Evolutionary conservation across 2,113 vertebrate species (phyloP), one percentile per base, ranked within the genome.

Genomic region (Dromaius novaehollandiae): DNA sequence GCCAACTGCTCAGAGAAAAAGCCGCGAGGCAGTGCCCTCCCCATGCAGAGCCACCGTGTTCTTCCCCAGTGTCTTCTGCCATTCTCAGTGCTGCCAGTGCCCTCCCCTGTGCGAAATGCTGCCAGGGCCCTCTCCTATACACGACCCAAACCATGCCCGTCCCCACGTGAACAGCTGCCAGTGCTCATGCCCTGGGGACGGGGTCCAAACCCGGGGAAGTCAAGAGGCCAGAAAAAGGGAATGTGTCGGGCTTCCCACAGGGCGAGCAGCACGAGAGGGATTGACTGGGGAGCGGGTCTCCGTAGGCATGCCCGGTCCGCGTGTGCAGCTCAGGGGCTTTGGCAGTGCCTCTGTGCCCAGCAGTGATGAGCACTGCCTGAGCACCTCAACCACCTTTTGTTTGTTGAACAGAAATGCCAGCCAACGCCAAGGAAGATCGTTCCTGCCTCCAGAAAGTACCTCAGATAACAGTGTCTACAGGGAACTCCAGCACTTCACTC

Each of bases 401-500:
- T 96, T 97, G 56, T 85, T 97, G 97, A 97, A 96, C 99, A 99
- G 99, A 99, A 99, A 99, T 99, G 97, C 99, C 99, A 83, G 99
- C 99, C 95, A 99, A 99, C 46, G 99, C 98, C 98, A 99, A 98
- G 97, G 99, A 99, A 75, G 99, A 99, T 61, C 98, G 98, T 75
- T 98, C 98, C 55, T 99, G 98, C 98, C 98, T 99, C 91, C 99
- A 99, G 93, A 99, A 99, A 98, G 98, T 99, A 86, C 99, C 98
- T 98, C 99, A 99, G 98, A 98, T 99, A 92, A 98, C 98, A 8
- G 98, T 99, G 96, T 98, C 99, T 30, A 82, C 99, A 56, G 98
- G 98, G 92, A 98, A 96, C 96, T 91, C 98, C 25, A 73, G 97
- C 1, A 53, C 98, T 14, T 53, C 98, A 22, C 93, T 98, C 55